phyloP scores from a whole-genome alignment of 2,113 vertebrate genomes.

The Rissa tridactyla region DNA sequence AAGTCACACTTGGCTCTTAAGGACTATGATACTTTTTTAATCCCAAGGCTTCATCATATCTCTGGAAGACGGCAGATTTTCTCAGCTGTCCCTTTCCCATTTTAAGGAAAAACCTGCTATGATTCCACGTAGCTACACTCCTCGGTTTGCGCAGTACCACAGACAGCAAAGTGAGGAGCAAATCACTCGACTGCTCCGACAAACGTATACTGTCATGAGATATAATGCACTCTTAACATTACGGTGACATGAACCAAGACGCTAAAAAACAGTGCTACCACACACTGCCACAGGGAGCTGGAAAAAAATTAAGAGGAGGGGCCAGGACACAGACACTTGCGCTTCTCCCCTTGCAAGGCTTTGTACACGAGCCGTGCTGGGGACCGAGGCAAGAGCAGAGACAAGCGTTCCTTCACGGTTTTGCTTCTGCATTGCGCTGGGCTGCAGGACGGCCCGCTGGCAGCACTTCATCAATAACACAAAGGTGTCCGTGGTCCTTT shows the following conservation, averaged over 20 bases:
- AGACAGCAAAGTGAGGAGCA: neutral
- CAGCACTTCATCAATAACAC: neutral
- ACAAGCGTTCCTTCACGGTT: neutral
- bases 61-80: neutral
- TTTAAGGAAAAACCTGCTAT: neutral
- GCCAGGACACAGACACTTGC: neutral
- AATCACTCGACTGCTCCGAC: neutral
- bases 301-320: neutral
- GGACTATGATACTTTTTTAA: neutral
- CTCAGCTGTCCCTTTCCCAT: neutral
- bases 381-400: neutral
- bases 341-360: neutral
- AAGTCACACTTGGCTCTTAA: neutral
- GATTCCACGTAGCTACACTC: neutral
- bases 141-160: fast-evolving
- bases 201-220: neutral
- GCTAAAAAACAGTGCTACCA: neutral
- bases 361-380: neutral
- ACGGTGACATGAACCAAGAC: neutral
- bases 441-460: neutral
- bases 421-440: neutral
- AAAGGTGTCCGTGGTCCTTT: neutral
- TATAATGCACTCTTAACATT: neutral
- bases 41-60: neutral
- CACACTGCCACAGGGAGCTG: neutral